phyloP scores from a whole-genome alignment of 1,140 invertebrate species.

The Lycorma delicatula region DNA sequence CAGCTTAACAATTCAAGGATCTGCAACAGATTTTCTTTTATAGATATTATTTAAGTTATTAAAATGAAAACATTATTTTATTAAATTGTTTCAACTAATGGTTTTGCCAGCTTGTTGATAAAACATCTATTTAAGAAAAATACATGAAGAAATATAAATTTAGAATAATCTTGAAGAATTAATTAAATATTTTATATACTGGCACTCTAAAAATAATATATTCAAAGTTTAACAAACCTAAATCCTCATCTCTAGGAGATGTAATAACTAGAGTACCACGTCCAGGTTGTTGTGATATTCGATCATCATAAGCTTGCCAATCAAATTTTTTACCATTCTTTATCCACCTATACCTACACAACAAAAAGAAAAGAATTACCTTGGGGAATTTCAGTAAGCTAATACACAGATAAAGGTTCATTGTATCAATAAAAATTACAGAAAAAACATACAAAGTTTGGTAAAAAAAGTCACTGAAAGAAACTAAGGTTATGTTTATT shows the following conservation, averaged over 20 bases:
- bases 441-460: neutral
- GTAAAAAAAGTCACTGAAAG: neutral
- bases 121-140: too few species aligned
- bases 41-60: too few species aligned
- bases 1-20: too few species aligned
- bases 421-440: neutral
- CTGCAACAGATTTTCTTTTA: too few species aligned
- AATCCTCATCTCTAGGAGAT: constrained; percentile 79
- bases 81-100: too few species aligned
- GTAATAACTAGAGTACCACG: constrained; percentile 86
- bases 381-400: neutral
- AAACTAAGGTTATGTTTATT: too few species aligned
- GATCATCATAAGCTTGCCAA: constrained; percentile 83
- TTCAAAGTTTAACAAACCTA: constrained; percentile 43
- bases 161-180: too few species aligned
- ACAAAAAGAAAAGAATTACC: constrained; percentile 26
- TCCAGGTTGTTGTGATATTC: constrained; percentile 86
- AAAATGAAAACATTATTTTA: too few species aligned
- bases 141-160: too few species aligned
- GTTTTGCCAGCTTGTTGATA: too few species aligned
- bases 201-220: neutral
- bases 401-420: neutral
- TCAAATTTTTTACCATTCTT: constrained; percentile 92
- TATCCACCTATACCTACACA: constrained; percentile 88
- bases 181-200: neutral